These are phyloP conservation scores for Aradophagus sp. DNA, from an alignment of 1,140 invertebrate genomes.

Conservation along the genomic window DNA sequence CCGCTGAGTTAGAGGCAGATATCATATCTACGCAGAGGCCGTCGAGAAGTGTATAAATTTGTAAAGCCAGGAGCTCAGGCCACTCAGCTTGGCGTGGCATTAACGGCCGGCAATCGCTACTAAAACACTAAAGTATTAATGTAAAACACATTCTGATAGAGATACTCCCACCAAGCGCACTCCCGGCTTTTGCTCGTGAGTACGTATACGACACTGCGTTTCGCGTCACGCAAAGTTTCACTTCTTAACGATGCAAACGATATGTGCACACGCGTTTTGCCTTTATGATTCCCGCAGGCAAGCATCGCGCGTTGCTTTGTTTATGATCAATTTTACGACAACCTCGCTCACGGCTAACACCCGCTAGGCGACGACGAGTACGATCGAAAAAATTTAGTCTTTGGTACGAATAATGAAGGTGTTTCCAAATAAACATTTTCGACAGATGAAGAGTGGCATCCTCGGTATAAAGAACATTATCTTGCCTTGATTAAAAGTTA, in stretches of 20 bases:
- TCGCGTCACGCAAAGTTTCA: slow-evolving; percentile 55
- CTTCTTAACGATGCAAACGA: slow-evolving; percentile 44
- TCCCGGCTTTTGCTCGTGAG: slow-evolving; percentile 39
- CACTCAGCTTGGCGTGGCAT: slow-evolving; percentile 69
- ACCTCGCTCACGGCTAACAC: slow-evolving; percentile 28
- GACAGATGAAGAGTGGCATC: too few relatives aligned
- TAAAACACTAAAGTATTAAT: slow-evolving; percentile 74
- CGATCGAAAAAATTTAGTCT: slow-evolving; percentile 4
- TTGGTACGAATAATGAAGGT: slow-evolving; percentile 29
- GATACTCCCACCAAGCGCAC: slow-evolving; percentile 63
- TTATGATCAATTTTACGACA: slow-evolving; percentile 48
- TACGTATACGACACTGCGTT: slow-evolving; percentile 40
- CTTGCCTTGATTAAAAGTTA: too few relatives aligned
- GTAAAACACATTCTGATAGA: slow-evolving; percentile 74
- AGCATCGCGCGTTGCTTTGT: slow-evolving; percentile 23
- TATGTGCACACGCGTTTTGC: slow-evolving; percentile 39
- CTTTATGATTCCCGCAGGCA: slow-evolving; percentile 41
- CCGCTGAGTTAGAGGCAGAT: slow-evolving; percentile 59
- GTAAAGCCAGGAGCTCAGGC: slow-evolving; percentile 69
- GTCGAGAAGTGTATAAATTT: slow-evolving; percentile 71
- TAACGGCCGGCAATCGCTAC: slow-evolving; percentile 71
- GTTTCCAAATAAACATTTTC: too few relatives aligned
- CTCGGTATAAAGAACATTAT: too few relatives aligned
- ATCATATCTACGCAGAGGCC: slow-evolving; percentile 67
- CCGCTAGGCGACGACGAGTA: not conserved